These are phyloP conservation scores for Zaprionus gabonicus DNA, from an alignment of 1,140 invertebrate species.

Conservation along the genomic window DNA sequence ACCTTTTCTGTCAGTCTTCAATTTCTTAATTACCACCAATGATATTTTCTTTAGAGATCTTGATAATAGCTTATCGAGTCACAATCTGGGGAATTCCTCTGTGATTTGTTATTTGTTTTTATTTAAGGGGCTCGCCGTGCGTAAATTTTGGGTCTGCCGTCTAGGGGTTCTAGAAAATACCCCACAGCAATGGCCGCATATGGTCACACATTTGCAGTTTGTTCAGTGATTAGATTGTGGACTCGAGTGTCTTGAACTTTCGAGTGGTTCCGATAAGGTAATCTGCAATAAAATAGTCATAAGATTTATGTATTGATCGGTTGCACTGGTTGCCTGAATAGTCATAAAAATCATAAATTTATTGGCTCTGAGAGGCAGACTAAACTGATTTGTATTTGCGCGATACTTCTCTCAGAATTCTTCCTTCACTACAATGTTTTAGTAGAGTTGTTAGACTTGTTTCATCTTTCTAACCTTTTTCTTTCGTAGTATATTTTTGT, in stretches of 20 bases:
- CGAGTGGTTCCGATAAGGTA: conserved; percentile 13
- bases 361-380: not conserved
- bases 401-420: too few species aligned
- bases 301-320: not conserved
- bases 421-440: too few species aligned
- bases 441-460: not conserved
- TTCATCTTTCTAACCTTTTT: not conserved
- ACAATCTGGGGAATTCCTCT: not conserved
- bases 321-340: not conserved
- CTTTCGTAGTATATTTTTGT: not conserved
- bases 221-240: conserved; percentile 7
- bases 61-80: not conserved
- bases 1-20: not conserved
- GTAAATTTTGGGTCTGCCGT: not conserved
- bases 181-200: not conserved
- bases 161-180: conserved; percentile 5
- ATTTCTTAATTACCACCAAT: too few species aligned
- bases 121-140: conserved; percentile 1
- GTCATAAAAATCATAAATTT: not conserved
- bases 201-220: not conserved
- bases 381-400: not conserved
- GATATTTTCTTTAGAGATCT: not conserved
- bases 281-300: not conserved
- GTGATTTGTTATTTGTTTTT: not conserved
- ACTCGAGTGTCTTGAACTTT: conserved; percentile 21